phyloP scores from a whole-genome alignment of 2,888 invertebrate species.

The Tanypteryx hageni region DNA sequence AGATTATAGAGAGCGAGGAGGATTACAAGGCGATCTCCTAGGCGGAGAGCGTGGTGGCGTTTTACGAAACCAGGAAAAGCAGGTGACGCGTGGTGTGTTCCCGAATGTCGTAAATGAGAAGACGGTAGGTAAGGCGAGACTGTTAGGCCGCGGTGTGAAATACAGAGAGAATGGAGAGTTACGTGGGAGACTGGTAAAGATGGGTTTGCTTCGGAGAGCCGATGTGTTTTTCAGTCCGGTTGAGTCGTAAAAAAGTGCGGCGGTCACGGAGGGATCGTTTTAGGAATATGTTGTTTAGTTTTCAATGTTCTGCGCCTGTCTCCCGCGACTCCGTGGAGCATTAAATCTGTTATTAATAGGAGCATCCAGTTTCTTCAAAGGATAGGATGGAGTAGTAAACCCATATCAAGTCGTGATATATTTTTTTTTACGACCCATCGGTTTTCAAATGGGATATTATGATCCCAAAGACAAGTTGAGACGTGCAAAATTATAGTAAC shows the following conservation, averaged over 20 bases:
- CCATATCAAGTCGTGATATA: not conserved
- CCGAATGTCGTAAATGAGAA: not conserved
- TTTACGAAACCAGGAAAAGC: constrained; percentile 15
- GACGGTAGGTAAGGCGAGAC: not conserved
- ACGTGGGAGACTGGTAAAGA: constrained; percentile 13
- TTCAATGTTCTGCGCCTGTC: not conserved
- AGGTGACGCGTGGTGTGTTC: not conserved
- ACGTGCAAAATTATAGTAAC: constrained; percentile 5
- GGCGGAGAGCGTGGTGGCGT: not conserved
- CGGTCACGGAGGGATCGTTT: not conserved
- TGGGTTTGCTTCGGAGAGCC: not conserved
- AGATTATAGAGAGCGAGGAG: not conserved
- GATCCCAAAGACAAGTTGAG: not conserved
- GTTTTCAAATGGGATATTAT: not conserved
- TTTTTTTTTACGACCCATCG: not conserved
- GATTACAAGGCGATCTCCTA: not conserved
- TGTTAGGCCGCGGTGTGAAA: not conserved
- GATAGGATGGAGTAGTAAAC: not conserved
- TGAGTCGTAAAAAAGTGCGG: not conserved
- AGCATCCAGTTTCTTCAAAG: not conserved
- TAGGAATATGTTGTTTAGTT: constrained; percentile 1
- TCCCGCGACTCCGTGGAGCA: not conserved
- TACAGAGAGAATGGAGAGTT: not conserved
- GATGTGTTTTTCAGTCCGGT: not conserved
- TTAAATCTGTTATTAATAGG: constrained; percentile 26